Base-by-base conservation (phyloP, 2,113 vertebrate species). In the Hippolais icterina region DNA sequence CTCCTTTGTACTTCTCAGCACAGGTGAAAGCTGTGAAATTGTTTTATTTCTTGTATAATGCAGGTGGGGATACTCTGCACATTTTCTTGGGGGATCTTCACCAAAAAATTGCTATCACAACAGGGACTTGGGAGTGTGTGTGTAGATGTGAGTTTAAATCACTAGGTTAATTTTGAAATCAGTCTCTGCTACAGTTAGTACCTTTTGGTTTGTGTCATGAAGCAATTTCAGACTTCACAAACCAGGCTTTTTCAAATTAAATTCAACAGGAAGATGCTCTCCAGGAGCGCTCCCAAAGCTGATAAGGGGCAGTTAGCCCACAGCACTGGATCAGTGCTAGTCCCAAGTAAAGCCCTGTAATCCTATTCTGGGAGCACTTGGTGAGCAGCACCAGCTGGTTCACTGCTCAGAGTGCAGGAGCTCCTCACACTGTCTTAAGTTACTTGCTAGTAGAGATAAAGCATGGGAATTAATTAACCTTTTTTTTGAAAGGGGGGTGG, bases 21-120 rank as follows among this genome's bases (percentile, higher is more conserved):
- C 64, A 78, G 33, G 3, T 49, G 37, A 46, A 28, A 82, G 17
- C 57, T 59, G 20, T 37, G 37, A 64, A 39, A 15, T 17, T 47
- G 5, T 53, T 57, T 82, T 23, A 15, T 37, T 92, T 72, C 71
- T 56, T 10, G 8, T 19, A 17, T 60, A 59, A 33, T 47, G 41
- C 42, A 64, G 21, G 5, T 65, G 25, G 28, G 46, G 25, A 16
- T 35, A 16, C 3, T 6, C 4, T 4, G 7, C 4, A 7, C 1
- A 0, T n/a, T 66, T 66, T 57, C 20, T 71, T 31, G 15, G 39
- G 19, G 19, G 15, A 5, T 15, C 5, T 35, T 49, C 25, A 37
- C 14, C 6, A 60, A 39, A n/a, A 54, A 39, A 20, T 8, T 17
- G 23, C 7, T 28, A n/a, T 16, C 5, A 3, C 29, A 46, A 0